Conservation (phyloP, 2,888 invertebrate genomes). For the Nomada ruficornis region DNA sequence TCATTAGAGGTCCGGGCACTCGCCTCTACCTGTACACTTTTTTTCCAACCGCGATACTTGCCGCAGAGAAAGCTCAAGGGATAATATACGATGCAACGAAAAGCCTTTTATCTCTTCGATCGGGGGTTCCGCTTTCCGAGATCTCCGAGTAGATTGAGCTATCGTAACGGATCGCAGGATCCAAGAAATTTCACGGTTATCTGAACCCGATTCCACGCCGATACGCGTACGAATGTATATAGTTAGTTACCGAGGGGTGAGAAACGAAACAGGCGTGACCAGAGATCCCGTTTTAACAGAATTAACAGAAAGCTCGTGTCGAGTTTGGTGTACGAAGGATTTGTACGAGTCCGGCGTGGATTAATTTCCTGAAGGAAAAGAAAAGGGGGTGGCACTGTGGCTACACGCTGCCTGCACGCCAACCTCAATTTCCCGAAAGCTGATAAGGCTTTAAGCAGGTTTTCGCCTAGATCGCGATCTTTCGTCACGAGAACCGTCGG, state of each 20-base stretch:
- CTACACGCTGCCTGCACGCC: slow-evolving; percentile 40
- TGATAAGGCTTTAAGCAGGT: slow-evolving; percentile 62
- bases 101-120: no score
- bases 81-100: background rate
- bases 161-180: background rate
- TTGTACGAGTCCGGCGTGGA: slow-evolving; percentile 53
- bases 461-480: slow-evolving; percentile 65
- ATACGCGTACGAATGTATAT: background rate
- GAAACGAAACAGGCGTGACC: slow-evolving; percentile 23
- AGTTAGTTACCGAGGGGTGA: no score
- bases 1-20: no score
- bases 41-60: background rate
- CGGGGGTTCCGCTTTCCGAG: background rate
- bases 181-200: background rate
- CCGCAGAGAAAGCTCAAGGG: background rate
- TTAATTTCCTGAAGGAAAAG: slow-evolving; percentile 63
- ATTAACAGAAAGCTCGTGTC: slow-evolving; percentile 30
- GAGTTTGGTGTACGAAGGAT: slow-evolving; percentile 24
- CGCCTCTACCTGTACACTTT: no score
- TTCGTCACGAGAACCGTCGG: slow-evolving; percentile 57
- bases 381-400: slow-evolving; percentile 22
- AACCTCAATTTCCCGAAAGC: slow-evolving; percentile 66
- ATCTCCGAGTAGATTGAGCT: background rate
- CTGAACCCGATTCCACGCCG: background rate
- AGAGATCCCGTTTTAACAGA: slow-evolving; percentile 35